Base-by-base conservation (phyloP, 2,888 invertebrate genomes). In the Torymus tubicola region DNA sequence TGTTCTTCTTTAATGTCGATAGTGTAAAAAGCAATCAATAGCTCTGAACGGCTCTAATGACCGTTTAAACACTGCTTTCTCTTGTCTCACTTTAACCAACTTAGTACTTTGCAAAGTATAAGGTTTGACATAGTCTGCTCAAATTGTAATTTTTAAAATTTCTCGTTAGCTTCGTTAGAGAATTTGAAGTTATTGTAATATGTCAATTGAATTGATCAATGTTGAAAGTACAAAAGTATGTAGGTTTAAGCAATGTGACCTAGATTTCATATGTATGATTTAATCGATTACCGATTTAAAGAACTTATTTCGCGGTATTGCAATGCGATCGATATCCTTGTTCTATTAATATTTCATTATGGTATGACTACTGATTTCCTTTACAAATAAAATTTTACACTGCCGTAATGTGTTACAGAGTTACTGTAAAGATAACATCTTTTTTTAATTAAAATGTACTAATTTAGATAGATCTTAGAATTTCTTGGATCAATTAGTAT, bases 11-110 rank as follows among this genome's bases (percentile, higher is more conserved):
- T 52, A n/a, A 11, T 8, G 13, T 42, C 24, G 21, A 65, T 60
- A 21, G n/a, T 55, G 63, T 60, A 63, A 63, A 16, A 42, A 73
- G 69, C 57, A 57, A 77, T 77, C 64, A 77, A 70, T 63, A 77
- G 70, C 12, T 65, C 58, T 74, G 52, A 73, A 50, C 21, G 58
- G 18, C 24, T 65, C 42, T 71, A 71, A 71, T 71, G 64, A 52
- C 58, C 10, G 69, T 18, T 77, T 63, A 42, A 70, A 50, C 24
- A 11, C 24, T 24, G 13, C 52, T 24, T 53, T 31, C 13, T 31
- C 10, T 21, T 13, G 18, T 18, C 57, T 69, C 69, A 16, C 14
- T 53, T 14, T 24, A 24, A 24, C 2, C 24, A 24, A 24, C 24
- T 24, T 24, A 24, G 24, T 3, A 24, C 3, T 24, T 24, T 24